These are phyloP conservation scores for Biston betularia DNA, from an alignment of 2,888 invertebrate species.

Conservation along the genomic window DNA sequence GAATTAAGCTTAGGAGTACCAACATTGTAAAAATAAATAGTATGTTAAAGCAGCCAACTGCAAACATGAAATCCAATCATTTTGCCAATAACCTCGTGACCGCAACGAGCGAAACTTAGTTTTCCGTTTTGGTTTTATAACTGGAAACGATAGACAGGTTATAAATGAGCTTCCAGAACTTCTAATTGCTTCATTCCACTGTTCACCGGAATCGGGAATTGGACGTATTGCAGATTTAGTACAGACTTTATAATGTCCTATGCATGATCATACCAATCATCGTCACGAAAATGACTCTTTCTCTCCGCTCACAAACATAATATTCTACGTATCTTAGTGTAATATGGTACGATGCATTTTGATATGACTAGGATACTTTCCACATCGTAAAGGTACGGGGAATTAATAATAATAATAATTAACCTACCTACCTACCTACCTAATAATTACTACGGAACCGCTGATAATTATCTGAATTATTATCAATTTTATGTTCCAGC, in stretches of 20 bases:
- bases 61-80: constrained; percentile 29
- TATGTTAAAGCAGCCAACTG: constrained; percentile 5
- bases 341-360: too few relatives aligned
- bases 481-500: too few relatives aligned
- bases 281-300: background rate
- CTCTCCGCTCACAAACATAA: too few relatives aligned
- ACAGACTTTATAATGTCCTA: background rate
- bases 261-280: too few relatives aligned
- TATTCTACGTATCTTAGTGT: too few relatives aligned
- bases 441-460: too few relatives aligned
- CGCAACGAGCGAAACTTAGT: constrained; percentile 72
- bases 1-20: constrained; percentile 7
- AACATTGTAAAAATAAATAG: constrained; percentile 3
- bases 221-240: constrained; percentile 48
- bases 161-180: constrained; percentile 82
- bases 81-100: constrained; percentile 62
- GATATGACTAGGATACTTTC: too few relatives aligned
- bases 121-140: constrained; percentile 78
- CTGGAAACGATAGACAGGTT: constrained; percentile 79
- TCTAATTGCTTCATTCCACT: constrained; percentile 85
- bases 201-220: constrained; percentile 55
- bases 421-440: too few relatives aligned
- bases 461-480: too few relatives aligned
- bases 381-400: too few relatives aligned
- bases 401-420: too few relatives aligned